These are phyloP conservation scores for Eupleurogrammus muticus DNA, from an alignment of 2,797 vertebrate genomes.

Conservation along the genomic window DNA sequence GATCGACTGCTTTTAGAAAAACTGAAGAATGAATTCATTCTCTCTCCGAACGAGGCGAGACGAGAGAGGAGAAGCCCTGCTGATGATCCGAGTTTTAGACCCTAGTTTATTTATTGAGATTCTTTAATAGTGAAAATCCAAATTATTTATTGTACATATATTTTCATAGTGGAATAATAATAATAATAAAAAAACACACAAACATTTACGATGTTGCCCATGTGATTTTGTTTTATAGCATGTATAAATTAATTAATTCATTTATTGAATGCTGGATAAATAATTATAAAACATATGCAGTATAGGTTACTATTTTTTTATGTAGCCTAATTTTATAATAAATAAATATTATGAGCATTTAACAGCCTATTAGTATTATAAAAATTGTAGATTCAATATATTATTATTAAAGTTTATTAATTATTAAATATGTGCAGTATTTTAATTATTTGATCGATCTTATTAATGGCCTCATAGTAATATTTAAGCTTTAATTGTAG, in stretches of 20 bases:
- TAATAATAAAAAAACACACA: conserved; percentile 83
- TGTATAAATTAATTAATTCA: neutral
- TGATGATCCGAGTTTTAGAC: conserved; percentile 89
- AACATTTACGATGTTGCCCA: conserved; percentile 85
- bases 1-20: conserved; percentile 79
- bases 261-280: neutral
- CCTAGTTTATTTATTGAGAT: conserved; percentile 98
- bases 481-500: neutral
- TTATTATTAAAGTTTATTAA: no score
- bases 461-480: neutral
- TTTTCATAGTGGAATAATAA: conserved; percentile 95
- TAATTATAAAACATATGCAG: neutral
- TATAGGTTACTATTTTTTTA: neutral
- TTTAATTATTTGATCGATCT: neutral
- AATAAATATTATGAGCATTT: neutral
- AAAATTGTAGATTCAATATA: no score
- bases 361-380: neutral
- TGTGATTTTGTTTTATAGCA: conserved; percentile 53
- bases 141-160: conserved; percentile 99
- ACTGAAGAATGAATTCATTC: conserved; percentile 54
- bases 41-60: conserved; percentile 75
- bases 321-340: neutral
- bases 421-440: neutral
- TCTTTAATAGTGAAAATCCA: conserved; percentile 96
- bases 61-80: conserved; percentile 78